Conservation (phyloP, 2,797 vertebrate species). For the Macrochelys suwanniensis region DNA sequence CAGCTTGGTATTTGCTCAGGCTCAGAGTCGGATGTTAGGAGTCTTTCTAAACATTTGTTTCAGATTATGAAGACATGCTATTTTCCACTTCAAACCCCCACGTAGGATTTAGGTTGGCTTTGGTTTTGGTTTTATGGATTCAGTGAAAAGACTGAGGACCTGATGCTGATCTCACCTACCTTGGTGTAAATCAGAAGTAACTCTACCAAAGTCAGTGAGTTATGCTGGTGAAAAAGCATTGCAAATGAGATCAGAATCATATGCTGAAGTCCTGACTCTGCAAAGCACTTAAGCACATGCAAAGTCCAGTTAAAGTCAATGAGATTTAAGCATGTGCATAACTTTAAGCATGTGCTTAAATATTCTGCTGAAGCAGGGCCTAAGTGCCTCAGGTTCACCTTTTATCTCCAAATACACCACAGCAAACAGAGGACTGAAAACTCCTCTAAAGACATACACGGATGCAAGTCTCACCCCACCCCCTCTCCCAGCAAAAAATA, state of each 20-base stretch:
- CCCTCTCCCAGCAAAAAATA: background rate
- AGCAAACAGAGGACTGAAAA: background rate
- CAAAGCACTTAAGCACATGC: background rate
- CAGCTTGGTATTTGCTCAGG: conserved; percentile 52
- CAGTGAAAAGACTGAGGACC: conserved; percentile 28
- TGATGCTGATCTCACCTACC: background rate
- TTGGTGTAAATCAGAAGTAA: background rate
- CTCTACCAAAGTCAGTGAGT: conserved; percentile 5
- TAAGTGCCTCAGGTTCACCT: background rate
- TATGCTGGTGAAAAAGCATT: background rate
- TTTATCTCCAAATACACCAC: fast-evolving
- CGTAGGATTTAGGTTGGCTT: conserved; percentile 22
- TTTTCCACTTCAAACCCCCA: conserved; percentile 23
- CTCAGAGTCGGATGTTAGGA: background rate
- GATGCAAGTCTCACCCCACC: background rate
- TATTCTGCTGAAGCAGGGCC: background rate
- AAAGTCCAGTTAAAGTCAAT: background rate
- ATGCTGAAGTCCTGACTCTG: background rate
- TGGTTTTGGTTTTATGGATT: conserved; percentile 35
- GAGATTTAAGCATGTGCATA: background rate
- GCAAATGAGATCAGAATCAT: fast-evolving
- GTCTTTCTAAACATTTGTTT: conserved; percentile 37
- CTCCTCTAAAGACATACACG: background rate
- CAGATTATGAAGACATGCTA: conserved; percentile 17
- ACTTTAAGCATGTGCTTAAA: background rate